Evolutionary conservation across 2,888 invertebrate species (phyloP).

Genomic region (Tenodera sinensis): DNA sequence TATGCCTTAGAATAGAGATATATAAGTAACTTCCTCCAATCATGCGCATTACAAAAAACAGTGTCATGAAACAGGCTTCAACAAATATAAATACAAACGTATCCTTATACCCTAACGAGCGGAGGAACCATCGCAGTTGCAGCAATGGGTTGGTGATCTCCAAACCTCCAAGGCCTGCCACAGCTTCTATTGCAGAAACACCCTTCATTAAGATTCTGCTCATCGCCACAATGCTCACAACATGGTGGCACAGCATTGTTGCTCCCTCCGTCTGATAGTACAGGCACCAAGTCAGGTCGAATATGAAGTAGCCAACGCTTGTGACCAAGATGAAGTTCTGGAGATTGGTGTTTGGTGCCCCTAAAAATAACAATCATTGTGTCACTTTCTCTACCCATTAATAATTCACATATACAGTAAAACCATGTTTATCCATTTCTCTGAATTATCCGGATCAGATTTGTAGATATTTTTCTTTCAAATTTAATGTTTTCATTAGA

Average conservation of each 20-base stretch:
- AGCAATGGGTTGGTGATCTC: constrained; percentile 61
- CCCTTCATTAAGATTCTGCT: constrained; percentile 51
- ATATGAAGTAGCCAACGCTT: constrained; percentile 61
- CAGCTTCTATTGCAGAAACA: constrained; percentile 35
- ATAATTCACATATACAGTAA: no score
- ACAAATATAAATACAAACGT: constrained; percentile 47
- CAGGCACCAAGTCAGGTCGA: constrained; percentile 58
- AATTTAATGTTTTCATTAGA: no score
- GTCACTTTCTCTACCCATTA: no score
- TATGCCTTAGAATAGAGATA: constrained; percentile 44
- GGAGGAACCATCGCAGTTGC: constrained; percentile 60
- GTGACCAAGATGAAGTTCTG: constrained; percentile 51
- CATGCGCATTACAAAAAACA: constrained; percentile 52
- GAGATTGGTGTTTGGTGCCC: constrained; percentile 36
- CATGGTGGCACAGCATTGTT: constrained; percentile 56
- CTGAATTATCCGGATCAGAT: no score
- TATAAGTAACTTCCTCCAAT: constrained; percentile 52
- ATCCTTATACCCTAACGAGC: constrained; percentile 49
- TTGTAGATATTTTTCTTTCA: no score
- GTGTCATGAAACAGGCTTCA: constrained; percentile 50
- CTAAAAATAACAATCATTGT: constrained; percentile 27
- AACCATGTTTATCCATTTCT: no score
- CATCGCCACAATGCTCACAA: constrained; percentile 51
- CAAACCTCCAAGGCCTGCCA: constrained; percentile 50
- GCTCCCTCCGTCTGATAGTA: constrained; percentile 50